phyloP scores from a whole-genome alignment of 1,140 invertebrate species.

The Atopsyche davidsoni region DNA sequence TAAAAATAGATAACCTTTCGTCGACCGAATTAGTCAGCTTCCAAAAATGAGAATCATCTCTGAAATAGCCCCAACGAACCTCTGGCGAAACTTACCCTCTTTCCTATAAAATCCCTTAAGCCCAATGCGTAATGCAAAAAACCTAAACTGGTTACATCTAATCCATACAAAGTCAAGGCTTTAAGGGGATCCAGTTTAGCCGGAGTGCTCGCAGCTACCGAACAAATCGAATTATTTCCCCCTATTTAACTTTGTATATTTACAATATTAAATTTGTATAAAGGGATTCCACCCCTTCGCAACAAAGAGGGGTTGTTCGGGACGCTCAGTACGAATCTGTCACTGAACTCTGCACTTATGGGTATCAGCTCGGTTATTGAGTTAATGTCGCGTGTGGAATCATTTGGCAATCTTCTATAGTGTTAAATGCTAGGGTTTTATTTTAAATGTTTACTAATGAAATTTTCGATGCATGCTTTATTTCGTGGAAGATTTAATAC shows the following conservation, averaged over 20 bases:
- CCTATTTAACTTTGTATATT: slow-evolving; percentile 32
- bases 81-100: too few species aligned
- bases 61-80: too few species aligned
- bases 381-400: too few species aligned
- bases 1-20: too few species aligned
- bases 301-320: not conserved
- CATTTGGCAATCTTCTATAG: too few species aligned
- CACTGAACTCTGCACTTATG: not conserved
- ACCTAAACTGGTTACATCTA: slow-evolving; percentile 30
- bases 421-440: too few species aligned
- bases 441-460: too few species aligned
- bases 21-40: too few species aligned
- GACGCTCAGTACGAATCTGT: slow-evolving; percentile 6
- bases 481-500: too few species aligned
- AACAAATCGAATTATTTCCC: slow-evolving; percentile 31
- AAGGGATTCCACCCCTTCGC: slow-evolving; percentile 14
- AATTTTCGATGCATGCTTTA: too few species aligned
- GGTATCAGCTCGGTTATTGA: slow-evolving; percentile 7
- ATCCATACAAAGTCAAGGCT: slow-evolving; percentile 28
- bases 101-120: slow-evolving; percentile 17
- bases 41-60: too few species aligned
- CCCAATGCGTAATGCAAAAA: slow-evolving; percentile 27
- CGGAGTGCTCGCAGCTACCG: slow-evolving; percentile 16
- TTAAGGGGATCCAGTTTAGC: slow-evolving; percentile 23
- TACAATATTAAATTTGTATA: slow-evolving; percentile 32